A percentile compares a stretch with the other conserved stretches of the same genome.
phyloP scores from a whole-genome alignment of 2,888 invertebrate species.

The Thalpophila matura region DNA sequence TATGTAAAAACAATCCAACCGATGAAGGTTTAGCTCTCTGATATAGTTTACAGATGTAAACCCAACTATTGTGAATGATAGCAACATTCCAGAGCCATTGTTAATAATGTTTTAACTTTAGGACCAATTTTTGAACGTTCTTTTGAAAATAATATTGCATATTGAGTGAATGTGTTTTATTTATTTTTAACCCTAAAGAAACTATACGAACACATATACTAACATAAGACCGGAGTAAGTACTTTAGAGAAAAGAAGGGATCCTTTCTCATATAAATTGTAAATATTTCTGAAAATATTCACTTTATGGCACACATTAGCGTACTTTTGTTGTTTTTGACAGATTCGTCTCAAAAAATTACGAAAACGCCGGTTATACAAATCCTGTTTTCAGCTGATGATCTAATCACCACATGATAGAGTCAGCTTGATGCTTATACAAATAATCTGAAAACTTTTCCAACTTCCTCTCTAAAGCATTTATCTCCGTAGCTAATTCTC shows the following conservation, averaged over 20 bases:
- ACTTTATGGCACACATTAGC: slow-evolving; percentile 69
- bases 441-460: slow-evolving; percentile 87
- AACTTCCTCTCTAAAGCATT: slow-evolving; percentile 89
- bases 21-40: slow-evolving; percentile 80
- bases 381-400: slow-evolving; percentile 23
- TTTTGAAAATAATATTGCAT: slow-evolving; percentile 91
- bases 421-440: slow-evolving; percentile 90
- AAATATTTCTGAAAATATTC: slow-evolving; percentile 27
- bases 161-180: slow-evolving; percentile 81
- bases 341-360: slow-evolving; percentile 30
- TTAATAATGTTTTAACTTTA: slow-evolving; percentile 90
- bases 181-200: slow-evolving; percentile 54
- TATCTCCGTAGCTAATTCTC: slow-evolving; percentile 90
- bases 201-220: slow-evolving; percentile 39
- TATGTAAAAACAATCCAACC: slow-evolving; percentile 53
- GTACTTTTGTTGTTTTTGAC: slow-evolving; percentile 37
- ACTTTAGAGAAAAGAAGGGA: slow-evolving; percentile 73
- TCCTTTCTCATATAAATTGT: slow-evolving; percentile 20
- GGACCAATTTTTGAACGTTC: slow-evolving; percentile 91
- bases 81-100: slow-evolving; percentile 90
- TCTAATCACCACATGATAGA: slow-evolving; percentile 91
- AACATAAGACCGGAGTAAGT: slow-evolving; percentile 73
- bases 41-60: slow-evolving; percentile 72
- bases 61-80: slow-evolving; percentile 83
- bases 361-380: slow-evolving; percentile 27